Conservation (phyloP, 2,113 vertebrate genomes). For the Colius striatus region DNA sequence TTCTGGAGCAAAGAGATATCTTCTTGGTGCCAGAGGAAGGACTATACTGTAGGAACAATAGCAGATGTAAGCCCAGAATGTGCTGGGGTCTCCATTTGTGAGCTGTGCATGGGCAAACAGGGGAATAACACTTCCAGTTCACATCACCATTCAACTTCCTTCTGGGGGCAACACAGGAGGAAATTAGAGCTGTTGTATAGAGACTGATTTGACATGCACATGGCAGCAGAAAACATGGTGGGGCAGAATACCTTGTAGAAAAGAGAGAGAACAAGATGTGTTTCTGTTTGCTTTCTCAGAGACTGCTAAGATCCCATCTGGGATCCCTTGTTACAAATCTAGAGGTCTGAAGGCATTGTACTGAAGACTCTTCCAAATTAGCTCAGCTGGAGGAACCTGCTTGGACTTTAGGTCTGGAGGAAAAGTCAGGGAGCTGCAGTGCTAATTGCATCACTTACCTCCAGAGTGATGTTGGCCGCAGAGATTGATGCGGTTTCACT, state of each 20-base stretch:
- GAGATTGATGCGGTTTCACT: not conserved
- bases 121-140: not conserved
- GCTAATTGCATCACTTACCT: not conserved
- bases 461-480: not conserved
- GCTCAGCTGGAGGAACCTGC: not conserved
- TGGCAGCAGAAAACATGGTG: not conserved
- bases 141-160: not conserved
- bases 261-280: not conserved
- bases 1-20: not conserved
- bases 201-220: fast-evolving
- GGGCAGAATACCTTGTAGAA: not conserved
- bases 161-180: not conserved
- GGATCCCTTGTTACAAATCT: fast-evolving
- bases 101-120: not conserved
- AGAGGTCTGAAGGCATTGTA: not conserved
- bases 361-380: not conserved
- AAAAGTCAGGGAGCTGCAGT: not conserved
- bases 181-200: not conserved
- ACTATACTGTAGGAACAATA: fast-evolving
- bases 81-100: not conserved
- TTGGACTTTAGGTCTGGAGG: not conserved
- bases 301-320: not conserved
- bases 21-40: not conserved
- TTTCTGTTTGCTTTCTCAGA: not conserved
- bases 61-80: fast-evolving